Percentiles rank a stretch among this genome's conserved stretches.
Conservation (phyloP, 2,888 invertebrate genomes). For the Lasioglossum lativentre region DNA sequence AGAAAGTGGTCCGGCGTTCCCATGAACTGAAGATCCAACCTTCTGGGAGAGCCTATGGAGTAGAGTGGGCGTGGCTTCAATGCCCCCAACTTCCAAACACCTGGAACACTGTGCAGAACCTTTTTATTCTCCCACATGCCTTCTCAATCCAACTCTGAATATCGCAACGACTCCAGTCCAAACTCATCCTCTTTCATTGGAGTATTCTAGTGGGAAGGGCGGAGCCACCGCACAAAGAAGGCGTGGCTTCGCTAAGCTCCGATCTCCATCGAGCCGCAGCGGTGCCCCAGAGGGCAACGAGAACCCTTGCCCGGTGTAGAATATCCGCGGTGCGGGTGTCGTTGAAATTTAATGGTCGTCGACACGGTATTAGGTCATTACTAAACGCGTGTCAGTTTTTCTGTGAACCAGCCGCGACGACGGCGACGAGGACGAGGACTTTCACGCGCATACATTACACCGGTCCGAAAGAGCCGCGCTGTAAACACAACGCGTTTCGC, state of each 20-base stretch:
- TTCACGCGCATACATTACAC: constrained; percentile 57
- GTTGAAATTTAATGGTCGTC: constrained; percentile 56
- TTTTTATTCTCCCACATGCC: background rate
- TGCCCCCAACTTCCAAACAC: background rate
- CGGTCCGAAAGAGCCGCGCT: constrained; percentile 24
- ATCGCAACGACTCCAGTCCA: too few relatives aligned
- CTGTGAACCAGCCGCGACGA: constrained; percentile 1
- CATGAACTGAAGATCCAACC: background rate
- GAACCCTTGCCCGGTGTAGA: background rate
- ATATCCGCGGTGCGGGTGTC: constrained; percentile 4
- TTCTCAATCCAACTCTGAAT: too few relatives aligned
- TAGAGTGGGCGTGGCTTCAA: background rate
- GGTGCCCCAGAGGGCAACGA: background rate
- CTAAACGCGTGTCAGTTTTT: constrained; percentile 50
- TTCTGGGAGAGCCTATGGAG: background rate
- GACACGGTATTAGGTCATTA: constrained; percentile 58
- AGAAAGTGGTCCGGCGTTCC: background rate
- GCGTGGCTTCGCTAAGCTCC: background rate
- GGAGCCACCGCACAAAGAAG: background rate
- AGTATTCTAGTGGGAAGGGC: background rate
- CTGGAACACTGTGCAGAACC: too few relatives aligned
- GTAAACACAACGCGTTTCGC: constrained; percentile 53
- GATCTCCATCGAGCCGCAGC: background rate
- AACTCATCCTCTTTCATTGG: too few relatives aligned
- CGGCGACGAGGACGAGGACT: constrained; percentile 46